Conservation (phyloP, 2,113 vertebrate genomes). For the Calidris pugnax region DNA sequence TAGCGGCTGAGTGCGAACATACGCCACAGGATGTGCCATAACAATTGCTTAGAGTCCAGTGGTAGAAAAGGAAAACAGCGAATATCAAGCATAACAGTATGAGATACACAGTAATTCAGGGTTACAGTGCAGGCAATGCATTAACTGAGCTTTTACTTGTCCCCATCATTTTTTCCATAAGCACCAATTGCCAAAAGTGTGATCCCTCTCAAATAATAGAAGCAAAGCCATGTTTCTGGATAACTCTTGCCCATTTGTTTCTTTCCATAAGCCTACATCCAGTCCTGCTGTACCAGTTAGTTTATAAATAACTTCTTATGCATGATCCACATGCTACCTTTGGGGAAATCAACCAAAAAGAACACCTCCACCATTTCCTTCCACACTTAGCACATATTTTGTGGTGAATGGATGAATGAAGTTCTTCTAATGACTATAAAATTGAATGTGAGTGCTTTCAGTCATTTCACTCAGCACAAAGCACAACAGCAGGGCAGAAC, state of each 20-base stretch:
- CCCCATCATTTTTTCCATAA: not conserved
- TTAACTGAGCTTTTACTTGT: not conserved
- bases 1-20: not conserved
- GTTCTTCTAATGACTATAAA: not conserved
- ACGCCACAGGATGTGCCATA: not conserved
- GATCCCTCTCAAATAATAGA: not conserved
- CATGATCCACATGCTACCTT: not conserved
- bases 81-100: not conserved
- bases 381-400: not conserved
- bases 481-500: not conserved
- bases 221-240: not conserved
- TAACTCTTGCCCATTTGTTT: not conserved
- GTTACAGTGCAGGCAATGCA: not conserved
- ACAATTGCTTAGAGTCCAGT: not conserved
- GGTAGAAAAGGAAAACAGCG: not conserved
- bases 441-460: rapidly evolving
- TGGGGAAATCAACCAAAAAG: not conserved
- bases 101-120: not conserved
- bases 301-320: not conserved
- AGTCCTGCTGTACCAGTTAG: not conserved
- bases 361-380: no score
- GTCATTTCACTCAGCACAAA: not conserved
- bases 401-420: not conserved
- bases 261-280: not conserved
- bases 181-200: not conserved